Evolutionary conservation across 2,113 vertebrate species (phyloP).

Genomic region (Myrmophylax atrothorax): DNA sequence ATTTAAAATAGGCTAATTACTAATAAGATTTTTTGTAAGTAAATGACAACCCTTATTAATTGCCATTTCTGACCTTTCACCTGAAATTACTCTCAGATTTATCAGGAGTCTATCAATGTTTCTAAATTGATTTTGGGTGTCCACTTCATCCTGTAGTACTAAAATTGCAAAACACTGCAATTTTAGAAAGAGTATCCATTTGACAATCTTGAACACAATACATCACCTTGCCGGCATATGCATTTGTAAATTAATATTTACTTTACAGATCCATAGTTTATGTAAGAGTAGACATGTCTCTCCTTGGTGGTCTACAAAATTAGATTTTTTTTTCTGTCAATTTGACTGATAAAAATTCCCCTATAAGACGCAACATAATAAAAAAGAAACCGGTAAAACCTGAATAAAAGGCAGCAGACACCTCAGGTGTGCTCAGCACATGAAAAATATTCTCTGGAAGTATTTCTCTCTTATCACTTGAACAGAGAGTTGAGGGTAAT

Average conservation of each 20-base stretch:
- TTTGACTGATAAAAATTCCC: neutral
- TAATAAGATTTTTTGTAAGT: neutral
- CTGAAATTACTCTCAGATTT: neutral
- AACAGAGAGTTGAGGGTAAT: neutral
- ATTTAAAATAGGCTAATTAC: neutral
- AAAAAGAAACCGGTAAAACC: neutral
- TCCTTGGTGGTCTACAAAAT: neutral
- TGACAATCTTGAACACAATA: neutral
- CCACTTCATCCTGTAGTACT: neutral
- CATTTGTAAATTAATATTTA: neutral
- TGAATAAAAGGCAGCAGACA: neutral
- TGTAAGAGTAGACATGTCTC: neutral
- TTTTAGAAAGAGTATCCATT: neutral
- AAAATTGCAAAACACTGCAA: neutral
- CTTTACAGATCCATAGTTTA: neutral
- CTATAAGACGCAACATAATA: neutral
- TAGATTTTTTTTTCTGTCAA: neutral
- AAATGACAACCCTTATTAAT: neutral
- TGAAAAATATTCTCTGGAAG: neutral
- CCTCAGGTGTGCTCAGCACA: neutral
- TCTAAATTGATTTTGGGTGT: fast-evolving
- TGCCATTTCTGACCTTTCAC: neutral
- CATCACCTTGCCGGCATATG: neutral
- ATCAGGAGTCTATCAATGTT: neutral
- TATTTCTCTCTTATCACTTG: neutral